These are phyloP conservation scores for Xiphias gladius DNA, from an alignment of 2,113 vertebrate species.

Conservation along the genomic window DNA sequence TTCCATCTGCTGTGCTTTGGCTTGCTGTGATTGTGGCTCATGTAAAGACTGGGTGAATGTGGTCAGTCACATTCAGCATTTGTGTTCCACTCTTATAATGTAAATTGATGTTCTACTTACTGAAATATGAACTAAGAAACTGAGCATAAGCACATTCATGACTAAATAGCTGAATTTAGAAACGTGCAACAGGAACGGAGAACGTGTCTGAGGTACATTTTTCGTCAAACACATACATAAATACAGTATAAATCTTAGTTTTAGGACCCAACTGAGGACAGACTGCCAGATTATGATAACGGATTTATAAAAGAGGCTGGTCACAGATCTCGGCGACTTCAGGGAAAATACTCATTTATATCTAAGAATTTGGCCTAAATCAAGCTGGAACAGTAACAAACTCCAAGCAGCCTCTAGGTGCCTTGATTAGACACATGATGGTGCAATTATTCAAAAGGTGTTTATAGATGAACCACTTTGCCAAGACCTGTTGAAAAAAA, in stretches of 20 bases:
- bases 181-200: background rate
- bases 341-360: background rate
- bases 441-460: background rate
- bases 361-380: background rate
- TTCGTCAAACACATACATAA: background rate
- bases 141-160: background rate
- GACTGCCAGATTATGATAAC: background rate
- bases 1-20: constrained; percentile 68
- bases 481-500: background rate
- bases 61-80: constrained; percentile 4
- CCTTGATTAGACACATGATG: background rate
- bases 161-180: background rate
- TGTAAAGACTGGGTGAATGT: background rate
- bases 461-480: background rate
- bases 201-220: background rate
- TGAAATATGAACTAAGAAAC: background rate
- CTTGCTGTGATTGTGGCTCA: constrained; percentile 21
- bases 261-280: background rate
- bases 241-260: background rate
- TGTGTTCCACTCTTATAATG: background rate
- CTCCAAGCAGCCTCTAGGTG: background rate
- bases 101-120: constrained; percentile 2
- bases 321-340: background rate
- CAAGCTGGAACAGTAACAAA: background rate
- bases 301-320: background rate